phyloP scores from a whole-genome alignment of 2,888 invertebrate species.

The Trichopria drosophilae region DNA sequence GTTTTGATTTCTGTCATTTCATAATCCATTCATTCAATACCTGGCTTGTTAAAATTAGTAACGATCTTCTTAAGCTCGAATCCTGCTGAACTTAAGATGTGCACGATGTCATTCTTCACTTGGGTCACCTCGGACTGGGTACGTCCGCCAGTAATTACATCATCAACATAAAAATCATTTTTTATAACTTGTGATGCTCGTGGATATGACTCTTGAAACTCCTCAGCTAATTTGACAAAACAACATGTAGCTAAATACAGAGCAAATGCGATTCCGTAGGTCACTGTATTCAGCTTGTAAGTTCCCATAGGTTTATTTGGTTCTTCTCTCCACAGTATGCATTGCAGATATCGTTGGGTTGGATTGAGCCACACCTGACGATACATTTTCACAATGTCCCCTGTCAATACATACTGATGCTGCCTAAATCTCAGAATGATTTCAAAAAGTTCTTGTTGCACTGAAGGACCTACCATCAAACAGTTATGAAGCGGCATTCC shows the following conservation, averaged over 20 bases:
- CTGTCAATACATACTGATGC: conserved; percentile 21
- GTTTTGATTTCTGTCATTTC: conserved; percentile 8
- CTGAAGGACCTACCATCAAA: conserved; percentile 12
- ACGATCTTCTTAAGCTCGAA: too few species aligned
- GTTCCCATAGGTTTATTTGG: background rate
- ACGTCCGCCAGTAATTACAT: conserved; percentile 32
- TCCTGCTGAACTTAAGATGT: too few species aligned
- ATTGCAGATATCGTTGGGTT: too few species aligned
- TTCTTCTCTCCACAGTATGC: conserved; percentile 9
- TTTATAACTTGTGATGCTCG: conserved; percentile 33
- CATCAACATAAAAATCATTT: too few species aligned
- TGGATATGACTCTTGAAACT: conserved; percentile 26
- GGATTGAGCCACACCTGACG: conserved; percentile 32
- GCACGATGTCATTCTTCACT: too few species aligned
- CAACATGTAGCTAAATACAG: conserved; percentile 36
- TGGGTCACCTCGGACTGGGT: conserved; percentile 28
- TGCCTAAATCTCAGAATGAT: conserved; percentile 12
- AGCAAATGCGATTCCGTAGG: conserved; percentile 25
- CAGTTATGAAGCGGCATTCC: conserved; percentile 17
- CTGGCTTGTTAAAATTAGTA: too few species aligned
- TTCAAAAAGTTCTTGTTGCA: conserved; percentile 7
- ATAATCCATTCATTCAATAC: background rate
- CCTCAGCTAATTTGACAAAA: conserved; percentile 33
- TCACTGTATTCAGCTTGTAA: conserved; percentile 20
- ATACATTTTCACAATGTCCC: conserved; percentile 43